Evolutionary conservation across 2,113 vertebrate genomes (phyloP).

Genomic region (Chionodraco myersi): DNA sequence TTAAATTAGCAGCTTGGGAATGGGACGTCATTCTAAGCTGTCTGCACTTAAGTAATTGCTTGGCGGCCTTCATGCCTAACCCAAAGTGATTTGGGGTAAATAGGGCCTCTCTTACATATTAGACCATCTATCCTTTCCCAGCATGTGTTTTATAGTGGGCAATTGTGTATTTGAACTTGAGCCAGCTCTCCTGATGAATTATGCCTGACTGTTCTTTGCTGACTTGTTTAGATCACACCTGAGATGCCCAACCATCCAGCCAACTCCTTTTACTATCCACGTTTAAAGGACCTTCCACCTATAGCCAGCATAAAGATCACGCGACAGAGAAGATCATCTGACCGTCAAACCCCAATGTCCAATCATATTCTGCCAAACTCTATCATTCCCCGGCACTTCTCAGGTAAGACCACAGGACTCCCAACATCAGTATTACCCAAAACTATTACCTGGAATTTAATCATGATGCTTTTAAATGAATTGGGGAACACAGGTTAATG

Average conservation of each 20-base stretch:
- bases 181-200: constrained; percentile 35
- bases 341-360: constrained; percentile 77
- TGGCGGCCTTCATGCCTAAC: constrained; percentile 44
- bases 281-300: constrained; percentile 81
- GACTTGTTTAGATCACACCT: constrained; percentile 80
- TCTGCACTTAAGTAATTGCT: constrained; percentile 54
- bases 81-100: constrained; percentile 41
- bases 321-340: constrained; percentile 66
- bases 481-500: background rate
- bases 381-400: constrained; percentile 74
- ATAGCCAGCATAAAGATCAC: constrained; percentile 80
- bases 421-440: background rate
- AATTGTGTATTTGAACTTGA: constrained; percentile 31
- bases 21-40: constrained; percentile 45
- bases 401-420: constrained; percentile 63
- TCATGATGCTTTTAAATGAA: constrained; percentile 2
- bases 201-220: constrained; percentile 18
- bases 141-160: constrained; percentile 36
- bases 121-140: constrained; percentile 30
- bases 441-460: background rate
- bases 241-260: constrained; percentile 86
- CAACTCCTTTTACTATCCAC: constrained; percentile 86
- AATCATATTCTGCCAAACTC: constrained; percentile 85
- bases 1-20: constrained; percentile 17
- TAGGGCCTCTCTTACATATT: constrained; percentile 48